Evolutionary conservation across 2,888 invertebrate genomes (phyloP).

Genomic region (Helobdella robusta): DNA sequence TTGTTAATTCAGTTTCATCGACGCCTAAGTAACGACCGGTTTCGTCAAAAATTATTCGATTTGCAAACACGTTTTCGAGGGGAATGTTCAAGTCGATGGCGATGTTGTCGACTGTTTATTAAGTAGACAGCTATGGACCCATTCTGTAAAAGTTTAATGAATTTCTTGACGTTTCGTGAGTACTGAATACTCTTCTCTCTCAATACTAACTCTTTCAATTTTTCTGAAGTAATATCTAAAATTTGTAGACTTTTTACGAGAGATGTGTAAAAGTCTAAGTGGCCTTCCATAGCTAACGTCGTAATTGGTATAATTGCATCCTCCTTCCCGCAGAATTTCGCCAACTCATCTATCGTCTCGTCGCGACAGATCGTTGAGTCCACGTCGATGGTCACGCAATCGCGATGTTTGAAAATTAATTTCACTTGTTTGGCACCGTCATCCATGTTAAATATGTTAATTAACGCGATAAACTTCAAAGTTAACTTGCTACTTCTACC

Average conservation of each 20-base stretch:
- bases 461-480: no score
- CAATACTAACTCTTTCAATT: conserved; percentile 71
- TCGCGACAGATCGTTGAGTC: conserved; percentile 92
- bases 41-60: conserved; percentile 77
- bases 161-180: conserved; percentile 70
- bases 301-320: conserved; percentile 76
- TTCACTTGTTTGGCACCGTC: no score
- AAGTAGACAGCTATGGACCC: conserved; percentile 72
- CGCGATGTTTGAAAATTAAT: conserved; percentile 61
- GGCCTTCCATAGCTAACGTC: conserved; percentile 80
- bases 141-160: conserved; percentile 66
- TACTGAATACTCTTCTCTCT: conserved; percentile 65
- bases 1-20: conserved; percentile 80
- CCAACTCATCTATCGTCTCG: conserved; percentile 93
- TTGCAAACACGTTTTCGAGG: conserved; percentile 72
- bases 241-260: conserved; percentile 72
- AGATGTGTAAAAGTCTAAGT: conserved; percentile 81
- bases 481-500: no score
- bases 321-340: conserved; percentile 82
- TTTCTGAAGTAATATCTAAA: conserved; percentile 68
- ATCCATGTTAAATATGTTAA: no score
- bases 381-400: conserved; percentile 93
- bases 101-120: conserved; percentile 80
- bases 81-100: conserved; percentile 72
- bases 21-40: conserved; percentile 75